These are phyloP conservation scores for Prosapia bicincta DNA, from an alignment of 2,888 invertebrate genomes.

Conservation along the genomic window DNA sequence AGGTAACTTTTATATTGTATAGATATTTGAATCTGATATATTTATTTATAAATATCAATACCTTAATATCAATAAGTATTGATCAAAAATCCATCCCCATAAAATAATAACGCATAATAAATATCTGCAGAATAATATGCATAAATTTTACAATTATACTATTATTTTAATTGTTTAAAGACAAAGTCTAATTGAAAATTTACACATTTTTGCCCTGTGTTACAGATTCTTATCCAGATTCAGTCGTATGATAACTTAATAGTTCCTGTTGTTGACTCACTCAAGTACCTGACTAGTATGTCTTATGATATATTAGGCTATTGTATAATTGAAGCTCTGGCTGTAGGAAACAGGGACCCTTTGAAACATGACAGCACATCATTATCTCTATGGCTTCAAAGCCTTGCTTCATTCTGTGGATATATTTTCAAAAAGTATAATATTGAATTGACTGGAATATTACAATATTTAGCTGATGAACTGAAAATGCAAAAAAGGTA, in stretches of 20 bases:
- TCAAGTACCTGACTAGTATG: constrained; percentile 91
- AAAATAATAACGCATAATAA: too few species aligned
- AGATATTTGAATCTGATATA: too few species aligned
- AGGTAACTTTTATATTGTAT: too few species aligned
- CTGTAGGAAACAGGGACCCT: constrained; percentile 65
- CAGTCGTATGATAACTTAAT: constrained; percentile 94
- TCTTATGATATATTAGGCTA: constrained; percentile 96
- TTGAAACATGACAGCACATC: constrained; percentile 88
- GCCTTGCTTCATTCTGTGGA: constrained; percentile 92
- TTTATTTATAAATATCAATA: too few species aligned
- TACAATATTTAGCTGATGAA: constrained; percentile 97
- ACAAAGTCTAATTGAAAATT: too few species aligned
- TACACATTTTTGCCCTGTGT: too few species aligned
- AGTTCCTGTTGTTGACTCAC: constrained; percentile 92
- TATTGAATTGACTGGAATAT: constrained; percentile 89
- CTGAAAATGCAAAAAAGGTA: constrained; percentile 94
- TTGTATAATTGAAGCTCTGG: constrained; percentile 90
- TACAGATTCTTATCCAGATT: constrained; percentile 65
- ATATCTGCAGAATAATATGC: too few species aligned
- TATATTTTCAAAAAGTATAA: constrained; percentile 96
- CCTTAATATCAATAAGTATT: too few species aligned
- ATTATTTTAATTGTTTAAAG: too few species aligned
- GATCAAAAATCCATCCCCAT: too few species aligned
- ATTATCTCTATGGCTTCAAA: constrained; percentile 91
- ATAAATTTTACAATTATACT: too few species aligned